Conservation (phyloP, 1,140 invertebrate genomes). For the Brachionus angularis region DNA sequence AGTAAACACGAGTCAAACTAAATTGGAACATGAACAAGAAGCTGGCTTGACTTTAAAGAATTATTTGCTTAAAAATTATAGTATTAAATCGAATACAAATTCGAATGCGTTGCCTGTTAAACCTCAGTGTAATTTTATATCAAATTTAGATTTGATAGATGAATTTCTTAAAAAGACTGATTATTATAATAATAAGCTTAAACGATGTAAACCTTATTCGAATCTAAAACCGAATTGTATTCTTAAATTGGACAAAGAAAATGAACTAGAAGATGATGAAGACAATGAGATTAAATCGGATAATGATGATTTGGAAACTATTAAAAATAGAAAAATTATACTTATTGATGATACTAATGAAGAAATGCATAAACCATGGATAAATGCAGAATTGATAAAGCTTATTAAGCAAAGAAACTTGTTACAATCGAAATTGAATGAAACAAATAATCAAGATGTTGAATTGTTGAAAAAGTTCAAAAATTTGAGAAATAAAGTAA, state of each 20-base stretch:
- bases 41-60: slow-evolving; percentile 34
- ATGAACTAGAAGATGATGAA: neutral
- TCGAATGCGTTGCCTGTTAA: slow-evolving; percentile 10
- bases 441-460: neutral
- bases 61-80: slow-evolving; percentile 26
- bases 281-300: neutral
- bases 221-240: slow-evolving; percentile 21
- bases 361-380: slow-evolving; percentile 42
- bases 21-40: slow-evolving; percentile 19
- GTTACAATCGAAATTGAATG: slow-evolving; percentile 19
- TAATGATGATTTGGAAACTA: neutral
- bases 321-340: slow-evolving; percentile 12
- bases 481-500: slow-evolving; percentile 40
- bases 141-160: slow-evolving; percentile 21
- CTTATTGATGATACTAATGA: slow-evolving; percentile 38
- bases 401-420: slow-evolving; percentile 39
- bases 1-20: neutral
- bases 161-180: slow-evolving; percentile 18
- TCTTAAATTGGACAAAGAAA: neutral
- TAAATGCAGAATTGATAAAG: slow-evolving; percentile 26
- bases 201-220: slow-evolving; percentile 35
- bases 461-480: slow-evolving; percentile 38
- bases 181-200: slow-evolving; percentile 33
- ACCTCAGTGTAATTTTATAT: slow-evolving; percentile 36
- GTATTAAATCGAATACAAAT: too few relatives aligned